phyloP scores from a whole-genome alignment of 2,113 vertebrate species.

The Hippolais icterina region DNA sequence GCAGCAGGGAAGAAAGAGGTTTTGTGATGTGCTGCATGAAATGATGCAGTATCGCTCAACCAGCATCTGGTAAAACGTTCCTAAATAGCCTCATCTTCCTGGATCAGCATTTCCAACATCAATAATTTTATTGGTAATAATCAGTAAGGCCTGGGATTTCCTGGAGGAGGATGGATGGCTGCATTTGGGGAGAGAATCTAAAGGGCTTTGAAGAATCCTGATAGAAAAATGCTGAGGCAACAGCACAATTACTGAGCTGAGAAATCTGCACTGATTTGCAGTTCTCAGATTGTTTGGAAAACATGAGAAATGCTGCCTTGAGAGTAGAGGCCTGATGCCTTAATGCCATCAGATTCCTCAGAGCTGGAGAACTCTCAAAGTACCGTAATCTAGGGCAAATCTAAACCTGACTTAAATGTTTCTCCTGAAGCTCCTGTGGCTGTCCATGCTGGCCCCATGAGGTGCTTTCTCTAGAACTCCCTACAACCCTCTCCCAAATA shows the following conservation, averaged over 20 bases:
- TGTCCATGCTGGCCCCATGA: background rate
- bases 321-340: background rate
- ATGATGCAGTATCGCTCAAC: background rate
- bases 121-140: slow-evolving; percentile 40
- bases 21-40: slow-evolving; percentile 1
- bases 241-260: background rate
- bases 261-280: background rate
- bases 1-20: background rate
- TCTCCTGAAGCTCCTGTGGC: background rate
- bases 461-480: background rate
- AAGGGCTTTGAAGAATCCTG: background rate
- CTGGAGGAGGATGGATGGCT: background rate
- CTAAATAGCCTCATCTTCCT: slow-evolving; percentile 1
- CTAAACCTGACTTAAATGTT: background rate
- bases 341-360: background rate
- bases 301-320: background rate
- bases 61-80: slow-evolving; percentile 6
- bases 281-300: background rate
- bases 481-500: background rate
- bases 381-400: background rate
- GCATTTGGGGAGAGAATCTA: background rate
- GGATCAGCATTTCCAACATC: slow-evolving; percentile 18
- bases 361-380: background rate
- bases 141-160: background rate
- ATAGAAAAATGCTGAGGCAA: slow-evolving; percentile 12